Evolutionary conservation across 1,140 invertebrate genomes (phyloP), one percentile per base, ranked within the genome.

Genomic region (Cecropterus lyciades): DNA sequence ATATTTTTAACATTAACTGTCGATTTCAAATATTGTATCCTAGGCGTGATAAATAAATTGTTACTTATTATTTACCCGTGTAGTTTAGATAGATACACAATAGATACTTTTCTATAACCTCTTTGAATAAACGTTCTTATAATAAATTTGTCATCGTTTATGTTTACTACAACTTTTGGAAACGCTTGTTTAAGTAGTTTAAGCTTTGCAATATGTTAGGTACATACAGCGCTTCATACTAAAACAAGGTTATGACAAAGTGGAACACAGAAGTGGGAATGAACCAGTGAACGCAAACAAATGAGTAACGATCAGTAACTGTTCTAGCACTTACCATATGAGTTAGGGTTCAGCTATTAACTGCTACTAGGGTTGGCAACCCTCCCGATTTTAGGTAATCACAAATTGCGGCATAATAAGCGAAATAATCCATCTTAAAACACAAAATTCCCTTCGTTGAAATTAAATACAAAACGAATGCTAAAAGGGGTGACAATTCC

Each of bases 231-330:
- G 45, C 15, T 48, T 62, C 57, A 60, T 51, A 40, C 59, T 62
- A 62, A 51, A 49, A 62, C 59, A 62, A 62, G 24, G 46, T 62
- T 62, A 62, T 62, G 59, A 62, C 46, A 62, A 62, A 62, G 59
- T 62, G 59, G 59, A 62, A 62, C 59, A 62, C 46, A 62, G 59
- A 62, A 62, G 59, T 62, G 59, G 59, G 59, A 62, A 62, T 62
- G 59, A 62, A 62, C 59, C 46, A 62, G 59, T 62, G 57, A 62
- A 62, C 57, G 46, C 57, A 62, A 62, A 62, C 57, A 62, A 48
- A 62, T 62, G 57, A 62, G 57, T 62, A 62, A 60, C 57, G 57
- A 60, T 62, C 57, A 62, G 57, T 62, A 62, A 62, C 57, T 62
- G 57, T 62, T 62, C 57, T 62, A 62, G 27, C 57, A 49, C 57